A percentile compares a stretch with the other conserved stretches of the same genome.
phyloP scores from a whole-genome alignment of 2,797 vertebrate genomes.

The Synanceia verrucosa region DNA sequence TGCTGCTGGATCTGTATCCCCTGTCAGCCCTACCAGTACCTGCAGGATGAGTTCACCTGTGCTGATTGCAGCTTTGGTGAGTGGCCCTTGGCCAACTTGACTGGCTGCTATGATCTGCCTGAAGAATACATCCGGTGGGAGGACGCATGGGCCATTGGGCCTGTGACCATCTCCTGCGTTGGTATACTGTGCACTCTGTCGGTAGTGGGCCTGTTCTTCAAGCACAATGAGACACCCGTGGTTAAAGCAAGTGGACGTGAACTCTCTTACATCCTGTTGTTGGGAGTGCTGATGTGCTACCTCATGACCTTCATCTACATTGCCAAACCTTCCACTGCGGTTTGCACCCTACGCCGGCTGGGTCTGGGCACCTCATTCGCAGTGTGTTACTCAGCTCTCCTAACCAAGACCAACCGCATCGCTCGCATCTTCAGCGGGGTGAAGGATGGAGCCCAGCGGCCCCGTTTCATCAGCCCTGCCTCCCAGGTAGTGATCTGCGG shows the following conservation, averaged over 20 bases:
- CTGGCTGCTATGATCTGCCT: constrained; percentile 93
- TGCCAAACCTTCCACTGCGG: constrained; percentile 90
- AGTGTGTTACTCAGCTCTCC: constrained; percentile 95
- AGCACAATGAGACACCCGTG: constrained; percentile 93
- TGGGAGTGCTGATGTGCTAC: constrained; percentile 97
- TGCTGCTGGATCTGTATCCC: constrained; percentile 99
- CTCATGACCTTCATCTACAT: constrained; percentile 99
- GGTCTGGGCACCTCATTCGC: constrained; percentile 96
- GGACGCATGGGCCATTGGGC: constrained; percentile 95
- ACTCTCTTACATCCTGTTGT: constrained; percentile 95
- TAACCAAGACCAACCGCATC: constrained; percentile 98
- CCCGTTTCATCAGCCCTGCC: constrained; percentile 94
- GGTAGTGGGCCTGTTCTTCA: constrained; percentile 90
- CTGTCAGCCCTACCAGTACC: constrained; percentile 94
- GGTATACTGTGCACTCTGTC: constrained; percentile 94
- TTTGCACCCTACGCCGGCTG: constrained; percentile 93
- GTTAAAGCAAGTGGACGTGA: constrained; percentile 97
- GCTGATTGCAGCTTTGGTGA: constrained; percentile 92
- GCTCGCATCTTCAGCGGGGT: constrained; percentile 96
- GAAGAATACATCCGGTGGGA: constrained; percentile 98
- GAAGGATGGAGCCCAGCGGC: constrained; percentile 93
- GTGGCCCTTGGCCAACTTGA: constrained; percentile 94
- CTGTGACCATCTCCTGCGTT: constrained; percentile 94
- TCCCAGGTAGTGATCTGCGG: constrained; percentile 97
- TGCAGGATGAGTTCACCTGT: constrained; percentile 94